phyloP scores from a whole-genome alignment of 2,888 invertebrate genomes.

The Caenorhabditis virilis region DNA sequence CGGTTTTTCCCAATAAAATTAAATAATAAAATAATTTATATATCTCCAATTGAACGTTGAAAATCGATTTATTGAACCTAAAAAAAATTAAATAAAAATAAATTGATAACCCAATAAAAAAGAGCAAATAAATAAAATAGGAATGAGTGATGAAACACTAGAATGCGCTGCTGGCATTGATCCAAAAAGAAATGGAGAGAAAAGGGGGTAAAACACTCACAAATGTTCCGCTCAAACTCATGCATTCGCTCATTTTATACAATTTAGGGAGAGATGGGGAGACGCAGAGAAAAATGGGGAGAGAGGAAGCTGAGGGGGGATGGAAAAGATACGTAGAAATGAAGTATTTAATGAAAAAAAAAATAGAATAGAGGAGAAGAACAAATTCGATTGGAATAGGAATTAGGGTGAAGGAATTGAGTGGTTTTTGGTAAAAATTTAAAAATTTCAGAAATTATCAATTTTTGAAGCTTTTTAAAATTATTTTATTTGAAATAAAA shows the following conservation, averaged over 20 bases:
- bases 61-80: neutral
- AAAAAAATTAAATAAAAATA: constrained; percentile 1
- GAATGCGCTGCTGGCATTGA: constrained; percentile 31
- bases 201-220: no score
- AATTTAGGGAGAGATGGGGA: constrained; percentile 10
- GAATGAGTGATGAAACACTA: constrained; percentile 28
- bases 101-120: neutral
- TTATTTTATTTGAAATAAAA: no score
- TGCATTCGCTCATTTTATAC: no score
- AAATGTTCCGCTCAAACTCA: no score
- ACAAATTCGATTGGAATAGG: no score
- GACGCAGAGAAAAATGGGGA: constrained; percentile 9
- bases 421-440: no score
- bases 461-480: no score
- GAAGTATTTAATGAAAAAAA: no score
- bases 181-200: constrained; percentile 21
- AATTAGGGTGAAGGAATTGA: no score
- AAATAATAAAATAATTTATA: neutral
- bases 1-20: neutral
- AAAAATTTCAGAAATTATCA: no score
- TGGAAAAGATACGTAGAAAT: no score
- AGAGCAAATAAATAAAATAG: neutral
- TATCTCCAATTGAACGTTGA: neutral
- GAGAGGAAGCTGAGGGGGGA: neutral
- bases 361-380: no score